phyloP scores from a whole-genome alignment of 2,888 invertebrate genomes.

The Microctonus brassicae region DNA sequence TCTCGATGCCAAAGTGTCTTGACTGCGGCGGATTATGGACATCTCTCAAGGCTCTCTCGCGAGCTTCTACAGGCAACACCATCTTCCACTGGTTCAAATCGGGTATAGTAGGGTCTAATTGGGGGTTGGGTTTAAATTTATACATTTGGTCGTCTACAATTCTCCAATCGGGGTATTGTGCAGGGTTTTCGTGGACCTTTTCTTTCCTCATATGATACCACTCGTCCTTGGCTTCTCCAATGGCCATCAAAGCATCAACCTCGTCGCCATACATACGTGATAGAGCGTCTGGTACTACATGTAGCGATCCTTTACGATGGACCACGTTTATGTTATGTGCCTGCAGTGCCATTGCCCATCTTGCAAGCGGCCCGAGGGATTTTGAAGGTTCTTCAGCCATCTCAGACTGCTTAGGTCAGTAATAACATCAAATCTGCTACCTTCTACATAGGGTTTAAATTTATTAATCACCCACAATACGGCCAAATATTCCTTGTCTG shows the following conservation, averaged over 20 bases:
- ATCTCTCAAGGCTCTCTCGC: neutral
- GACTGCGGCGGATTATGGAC: conserved; percentile 23
- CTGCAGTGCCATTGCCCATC: conserved; percentile 23
- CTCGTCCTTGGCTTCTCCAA: no score
- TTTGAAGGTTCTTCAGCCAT: neutral
- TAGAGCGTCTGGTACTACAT: neutral
- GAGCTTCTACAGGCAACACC: neutral
- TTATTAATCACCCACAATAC: neutral
- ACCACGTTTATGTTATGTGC: conserved; percentile 9
- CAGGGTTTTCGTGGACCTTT: no score
- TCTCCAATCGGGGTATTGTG: neutral
- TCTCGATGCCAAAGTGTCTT: conserved; percentile 46
- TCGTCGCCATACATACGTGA: neutral
- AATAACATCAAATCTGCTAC: conserved; percentile 14
- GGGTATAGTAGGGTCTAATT: neutral
- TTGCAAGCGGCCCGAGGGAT: neutral
- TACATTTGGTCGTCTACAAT: neutral
- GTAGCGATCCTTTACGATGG: conserved; percentile 19
- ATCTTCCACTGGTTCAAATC: conserved; percentile 31
- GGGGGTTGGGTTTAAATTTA: neutral
- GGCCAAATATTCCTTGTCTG: conserved; percentile 14
- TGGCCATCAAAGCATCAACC: no score
- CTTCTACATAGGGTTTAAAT: neutral
- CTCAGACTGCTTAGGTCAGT: neutral
- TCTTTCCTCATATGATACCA: no score